Percentiles rank a stretch among this genome's conserved stretches.
Evolutionary conservation across 2,797 vertebrate genomes (phyloP).

Genomic region (Acrossocheilus fasciatus): DNA sequence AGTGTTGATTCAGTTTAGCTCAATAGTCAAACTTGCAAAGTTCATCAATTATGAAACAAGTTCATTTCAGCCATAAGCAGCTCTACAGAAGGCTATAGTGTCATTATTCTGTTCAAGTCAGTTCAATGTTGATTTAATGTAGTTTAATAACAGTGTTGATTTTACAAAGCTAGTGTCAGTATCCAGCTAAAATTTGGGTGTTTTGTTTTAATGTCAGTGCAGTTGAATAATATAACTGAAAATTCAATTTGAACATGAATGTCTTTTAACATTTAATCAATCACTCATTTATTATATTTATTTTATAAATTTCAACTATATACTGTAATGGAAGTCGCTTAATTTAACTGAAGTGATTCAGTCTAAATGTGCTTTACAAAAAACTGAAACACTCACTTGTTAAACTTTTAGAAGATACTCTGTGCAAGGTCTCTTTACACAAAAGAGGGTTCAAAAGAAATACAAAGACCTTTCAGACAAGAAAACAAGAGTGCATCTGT

Average conservation of each 20-base stretch:
- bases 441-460: slow-evolving; percentile 27
- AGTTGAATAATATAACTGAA: not conserved
- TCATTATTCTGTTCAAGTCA: not conserved
- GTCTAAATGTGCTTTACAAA: not conserved
- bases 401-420: slow-evolving; percentile 11
- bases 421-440: slow-evolving; percentile 58
- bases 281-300: not conserved
- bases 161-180: not conserved
- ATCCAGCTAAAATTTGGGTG: not conserved
- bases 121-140: not conserved
- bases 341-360: not conserved
- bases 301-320: not conserved
- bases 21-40: not conserved
- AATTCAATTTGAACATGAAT: not conserved
- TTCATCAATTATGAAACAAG: not conserved
- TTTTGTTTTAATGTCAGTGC: not conserved
- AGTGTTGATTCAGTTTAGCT: not conserved
- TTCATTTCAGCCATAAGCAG: not conserved
- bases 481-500: slow-evolving; percentile 74
- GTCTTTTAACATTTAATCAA: not conserved
- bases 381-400: slow-evolving; percentile 24
- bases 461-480: slow-evolving; percentile 46
- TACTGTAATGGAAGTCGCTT: accelerated
- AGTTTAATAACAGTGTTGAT: not conserved
- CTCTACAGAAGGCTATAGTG: not conserved